A percentile compares a stretch with the other conserved stretches of the same genome.
Evolutionary conservation across 1,140 invertebrate species (phyloP).

Genomic region (Euura saliciscinereae): DNA sequence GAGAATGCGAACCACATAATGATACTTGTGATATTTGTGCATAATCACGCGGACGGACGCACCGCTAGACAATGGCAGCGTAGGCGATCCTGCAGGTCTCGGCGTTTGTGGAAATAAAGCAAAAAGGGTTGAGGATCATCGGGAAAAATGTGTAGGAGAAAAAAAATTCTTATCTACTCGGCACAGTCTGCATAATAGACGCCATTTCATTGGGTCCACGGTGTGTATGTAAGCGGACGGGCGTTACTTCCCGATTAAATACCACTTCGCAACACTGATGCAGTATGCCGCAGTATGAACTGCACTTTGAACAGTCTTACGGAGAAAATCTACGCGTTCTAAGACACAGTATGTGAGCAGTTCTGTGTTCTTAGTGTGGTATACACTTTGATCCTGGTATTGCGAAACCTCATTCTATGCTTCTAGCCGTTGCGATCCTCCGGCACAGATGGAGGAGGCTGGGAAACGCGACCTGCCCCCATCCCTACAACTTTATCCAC

Average conservation of each 20-base stretch:
- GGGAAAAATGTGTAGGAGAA: too few species aligned
- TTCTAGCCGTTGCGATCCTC: not conserved
- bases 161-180: too few species aligned
- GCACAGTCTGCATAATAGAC: too few species aligned
- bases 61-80: not conserved
- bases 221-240: not conserved
- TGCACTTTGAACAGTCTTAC: slow-evolving; percentile 2
- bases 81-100: not conserved
- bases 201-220: too few species aligned
- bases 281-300: slow-evolving; percentile 41
- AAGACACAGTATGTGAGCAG: too few species aligned
- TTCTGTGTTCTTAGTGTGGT: too few species aligned
- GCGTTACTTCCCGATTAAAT: slow-evolving; percentile 16
- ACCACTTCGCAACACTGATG: slow-evolving; percentile 51
- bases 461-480: too few species aligned
- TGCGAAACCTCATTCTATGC: too few species aligned
- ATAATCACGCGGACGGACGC: not conserved
- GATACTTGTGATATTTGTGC: not conserved
- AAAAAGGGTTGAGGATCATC: too few species aligned
- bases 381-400: too few species aligned
- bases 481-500: too few species aligned
- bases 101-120: too few species aligned
- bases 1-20: not conserved
- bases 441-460: slow-evolving; percentile 2
- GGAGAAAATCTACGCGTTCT: not conserved